These are phyloP conservation scores for Ectropis crepuscularia DNA, from an alignment of 2,888 invertebrate species.

Conservation along the genomic window DNA sequence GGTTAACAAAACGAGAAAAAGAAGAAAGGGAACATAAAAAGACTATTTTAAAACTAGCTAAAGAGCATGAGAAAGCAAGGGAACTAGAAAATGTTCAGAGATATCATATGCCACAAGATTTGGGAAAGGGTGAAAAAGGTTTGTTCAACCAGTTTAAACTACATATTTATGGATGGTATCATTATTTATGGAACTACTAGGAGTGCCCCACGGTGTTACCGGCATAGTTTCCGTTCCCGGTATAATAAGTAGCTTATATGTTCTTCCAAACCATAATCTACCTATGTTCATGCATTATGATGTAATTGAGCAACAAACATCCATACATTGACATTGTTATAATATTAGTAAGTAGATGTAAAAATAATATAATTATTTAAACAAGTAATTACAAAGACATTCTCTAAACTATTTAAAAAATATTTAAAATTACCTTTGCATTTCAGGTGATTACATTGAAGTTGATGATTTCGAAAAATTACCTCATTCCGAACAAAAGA, in stretches of 20 bases:
- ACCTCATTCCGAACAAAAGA: slow-evolving; percentile 93
- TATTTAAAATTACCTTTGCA: slow-evolving; percentile 2
- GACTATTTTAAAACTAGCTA: slow-evolving; percentile 94
- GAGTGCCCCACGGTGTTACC: too few species aligned
- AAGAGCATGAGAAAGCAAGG: slow-evolving; percentile 97
- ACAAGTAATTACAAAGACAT: neutral
- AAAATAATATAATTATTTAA: too few species aligned
- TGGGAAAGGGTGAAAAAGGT: slow-evolving; percentile 89
- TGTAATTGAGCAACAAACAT: too few species aligned
- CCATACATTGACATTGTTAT: too few species aligned
- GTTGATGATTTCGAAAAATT: slow-evolving; percentile 94
- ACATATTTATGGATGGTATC: slow-evolving; percentile 8
- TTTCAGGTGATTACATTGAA: slow-evolving; percentile 90
- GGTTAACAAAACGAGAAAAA: slow-evolving; percentile 94
- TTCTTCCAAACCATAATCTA: too few species aligned
- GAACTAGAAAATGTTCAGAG: slow-evolving; percentile 96
- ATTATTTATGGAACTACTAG: too few species aligned
- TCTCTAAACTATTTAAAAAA: neutral
- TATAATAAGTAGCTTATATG: too few species aligned
- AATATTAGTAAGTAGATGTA: too few species aligned
- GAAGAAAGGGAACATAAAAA: slow-evolving; percentile 95
- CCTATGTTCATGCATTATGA: too few species aligned
- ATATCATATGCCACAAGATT: slow-evolving; percentile 96
- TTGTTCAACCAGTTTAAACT: too few species aligned
- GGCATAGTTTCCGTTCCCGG: too few species aligned